Evolutionary conservation across 2,113 vertebrate species (phyloP).

Genomic region (Stegostoma tigrinum): DNA sequence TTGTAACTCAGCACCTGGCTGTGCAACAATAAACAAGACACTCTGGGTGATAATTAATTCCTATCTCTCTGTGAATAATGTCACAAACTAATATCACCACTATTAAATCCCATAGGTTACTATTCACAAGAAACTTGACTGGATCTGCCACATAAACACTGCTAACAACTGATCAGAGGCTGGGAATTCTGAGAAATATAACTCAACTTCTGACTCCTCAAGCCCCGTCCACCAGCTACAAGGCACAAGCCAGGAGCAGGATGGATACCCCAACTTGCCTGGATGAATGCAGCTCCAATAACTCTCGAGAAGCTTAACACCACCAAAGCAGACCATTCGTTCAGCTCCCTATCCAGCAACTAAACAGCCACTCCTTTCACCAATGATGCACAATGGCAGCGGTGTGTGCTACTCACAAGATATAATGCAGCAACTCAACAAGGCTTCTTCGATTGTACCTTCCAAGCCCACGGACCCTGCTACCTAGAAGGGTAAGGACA

Average conservation of each 20-base stretch:
- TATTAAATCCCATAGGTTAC: background rate
- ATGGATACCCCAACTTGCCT: background rate
- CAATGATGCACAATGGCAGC: too few species aligned
- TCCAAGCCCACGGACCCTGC: too few species aligned
- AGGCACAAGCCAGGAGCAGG: background rate
- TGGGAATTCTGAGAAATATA: background rate
- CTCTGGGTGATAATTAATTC: background rate
- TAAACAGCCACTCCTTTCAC: too few species aligned
- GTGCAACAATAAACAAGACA: background rate
- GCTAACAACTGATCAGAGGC: background rate
- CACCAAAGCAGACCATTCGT: background rate
- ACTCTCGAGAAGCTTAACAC: background rate
- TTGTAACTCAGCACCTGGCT: background rate
- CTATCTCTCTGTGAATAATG: background rate
- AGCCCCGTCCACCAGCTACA: background rate
- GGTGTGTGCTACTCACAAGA: too few species aligned
- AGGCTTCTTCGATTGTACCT: too few species aligned
- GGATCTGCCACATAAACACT: background rate
- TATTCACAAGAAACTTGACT: too few species aligned
- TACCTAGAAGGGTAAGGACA: too few species aligned
- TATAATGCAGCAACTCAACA: too few species aligned
- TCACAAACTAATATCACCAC: background rate
- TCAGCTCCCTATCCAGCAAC: too few species aligned
- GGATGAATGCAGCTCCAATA: background rate
- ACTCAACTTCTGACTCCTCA: background rate